These are phyloP conservation scores for Acanthaster planci DNA, from an alignment of 35 echinoderm and acorn worm genomes.

Conservation along the genomic window DNA sequence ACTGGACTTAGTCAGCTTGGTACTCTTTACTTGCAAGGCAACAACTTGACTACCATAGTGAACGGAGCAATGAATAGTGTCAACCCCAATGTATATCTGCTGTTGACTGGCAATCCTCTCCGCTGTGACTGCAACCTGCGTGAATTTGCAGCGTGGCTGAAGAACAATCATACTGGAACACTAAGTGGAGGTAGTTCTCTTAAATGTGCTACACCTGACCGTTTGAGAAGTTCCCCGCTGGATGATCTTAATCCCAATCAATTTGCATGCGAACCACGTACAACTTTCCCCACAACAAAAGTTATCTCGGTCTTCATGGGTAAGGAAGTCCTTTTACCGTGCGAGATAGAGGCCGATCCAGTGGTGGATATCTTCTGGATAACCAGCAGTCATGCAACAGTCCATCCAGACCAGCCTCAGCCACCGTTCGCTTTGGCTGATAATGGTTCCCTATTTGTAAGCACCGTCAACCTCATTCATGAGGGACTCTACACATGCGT, in stretches of 20 bases:
- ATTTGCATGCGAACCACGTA: background rate
- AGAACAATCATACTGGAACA: background rate
- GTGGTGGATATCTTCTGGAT: background rate
- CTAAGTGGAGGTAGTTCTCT: background rate
- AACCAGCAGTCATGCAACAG: background rate
- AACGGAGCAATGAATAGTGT: background rate
- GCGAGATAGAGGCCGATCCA: background rate
- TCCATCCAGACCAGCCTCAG: background rate
- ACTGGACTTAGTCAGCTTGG: background rate
- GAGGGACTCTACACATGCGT: background rate
- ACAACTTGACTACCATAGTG: conserved; percentile 14
- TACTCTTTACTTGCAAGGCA: background rate
- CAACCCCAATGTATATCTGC: background rate
- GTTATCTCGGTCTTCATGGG: background rate
- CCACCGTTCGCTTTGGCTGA: background rate
- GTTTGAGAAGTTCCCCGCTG: background rate
- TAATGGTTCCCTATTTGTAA: background rate
- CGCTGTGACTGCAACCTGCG: background rate
- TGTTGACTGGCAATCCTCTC: background rate
- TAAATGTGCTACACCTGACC: background rate
- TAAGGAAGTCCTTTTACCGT: background rate
- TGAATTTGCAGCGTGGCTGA: background rate
- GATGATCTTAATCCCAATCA: background rate
- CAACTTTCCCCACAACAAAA: background rate
- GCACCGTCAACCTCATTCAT: background rate